Conservation (phyloP, 2,888 invertebrate species). For the Mycogona germanica region DNA sequence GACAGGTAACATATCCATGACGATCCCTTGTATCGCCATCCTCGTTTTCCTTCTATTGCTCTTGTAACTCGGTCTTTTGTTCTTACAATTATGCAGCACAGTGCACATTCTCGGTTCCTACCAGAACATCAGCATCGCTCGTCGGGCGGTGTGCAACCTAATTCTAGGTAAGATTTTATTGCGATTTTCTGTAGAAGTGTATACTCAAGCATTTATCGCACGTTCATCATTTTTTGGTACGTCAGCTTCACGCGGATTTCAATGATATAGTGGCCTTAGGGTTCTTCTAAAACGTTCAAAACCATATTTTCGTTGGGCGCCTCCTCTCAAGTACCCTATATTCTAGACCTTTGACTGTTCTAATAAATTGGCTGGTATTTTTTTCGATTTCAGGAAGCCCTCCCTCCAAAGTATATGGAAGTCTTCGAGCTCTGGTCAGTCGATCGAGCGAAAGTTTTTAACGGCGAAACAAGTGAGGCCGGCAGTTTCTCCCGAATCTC, state of each 20-base stretch:
- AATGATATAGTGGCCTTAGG: too few species aligned
- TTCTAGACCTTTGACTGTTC: too few species aligned
- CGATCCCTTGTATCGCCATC: not conserved
- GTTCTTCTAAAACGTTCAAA: too few species aligned
- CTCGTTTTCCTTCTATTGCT: not conserved
- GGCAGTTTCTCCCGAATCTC: too few species aligned
- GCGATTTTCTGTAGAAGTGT: not conserved
- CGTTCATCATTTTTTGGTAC: too few species aligned
- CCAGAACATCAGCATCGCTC: constrained; percentile 88
- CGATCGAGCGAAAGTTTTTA: constrained; percentile 71
- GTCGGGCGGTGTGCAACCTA: constrained; percentile 88
- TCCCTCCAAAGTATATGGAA: constrained; percentile 96
- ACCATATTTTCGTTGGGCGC: too few species aligned
- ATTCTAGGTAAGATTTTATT: constrained; percentile 57
- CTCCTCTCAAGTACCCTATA: too few species aligned
- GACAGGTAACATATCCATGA: constrained; percentile 48
- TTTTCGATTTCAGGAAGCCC: constrained; percentile 67
- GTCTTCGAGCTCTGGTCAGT: constrained; percentile 70
- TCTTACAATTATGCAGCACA: constrained; percentile 44
- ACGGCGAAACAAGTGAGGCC: too few species aligned
- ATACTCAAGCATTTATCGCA: constrained; percentile 14
- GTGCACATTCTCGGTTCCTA: constrained; percentile 95
- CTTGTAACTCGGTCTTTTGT: constrained; percentile 12
- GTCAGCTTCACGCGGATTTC: too few species aligned
- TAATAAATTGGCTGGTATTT: too few species aligned